Conservation (phyloP, 92 coral and sea anemone species). For the Zoanthus sociatus region DNA sequence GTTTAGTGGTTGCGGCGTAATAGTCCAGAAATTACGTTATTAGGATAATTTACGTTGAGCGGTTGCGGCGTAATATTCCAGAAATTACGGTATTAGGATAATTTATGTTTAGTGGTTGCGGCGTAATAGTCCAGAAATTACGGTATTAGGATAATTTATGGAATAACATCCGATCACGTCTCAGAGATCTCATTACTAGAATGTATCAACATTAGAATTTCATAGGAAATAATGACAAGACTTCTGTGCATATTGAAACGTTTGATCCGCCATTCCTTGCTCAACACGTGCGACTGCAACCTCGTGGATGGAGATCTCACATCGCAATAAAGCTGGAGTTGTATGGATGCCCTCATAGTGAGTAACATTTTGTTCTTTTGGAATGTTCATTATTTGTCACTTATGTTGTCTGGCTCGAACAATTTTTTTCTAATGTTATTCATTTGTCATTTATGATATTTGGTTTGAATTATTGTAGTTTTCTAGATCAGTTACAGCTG, state of each 20-base stretch:
- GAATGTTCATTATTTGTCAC: neutral
- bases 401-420: neutral
- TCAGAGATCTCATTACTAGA: neutral
- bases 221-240: conserved; percentile 78
- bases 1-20: no score
- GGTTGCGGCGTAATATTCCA: no score
- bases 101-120: no score
- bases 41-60: no score
- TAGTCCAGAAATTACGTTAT: no score
- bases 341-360: conserved; percentile 74
- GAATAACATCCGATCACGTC: neutral
- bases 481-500: no score
- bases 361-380: conserved; percentile 9
- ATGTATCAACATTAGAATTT: conserved; percentile 53
- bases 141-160: no score
- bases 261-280: conserved; percentile 74
- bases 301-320: conserved; percentile 71
- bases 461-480: no score
- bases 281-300: conserved; percentile 67
- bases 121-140: no score
- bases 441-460: no score
- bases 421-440: no score
- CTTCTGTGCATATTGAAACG: conserved; percentile 56
- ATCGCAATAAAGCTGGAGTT: conserved; percentile 67
- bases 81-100: no score